These are phyloP conservation scores for Pedionomus torquatus DNA, from an alignment of 2,113 vertebrate genomes.

Conservation along the genomic window DNA sequence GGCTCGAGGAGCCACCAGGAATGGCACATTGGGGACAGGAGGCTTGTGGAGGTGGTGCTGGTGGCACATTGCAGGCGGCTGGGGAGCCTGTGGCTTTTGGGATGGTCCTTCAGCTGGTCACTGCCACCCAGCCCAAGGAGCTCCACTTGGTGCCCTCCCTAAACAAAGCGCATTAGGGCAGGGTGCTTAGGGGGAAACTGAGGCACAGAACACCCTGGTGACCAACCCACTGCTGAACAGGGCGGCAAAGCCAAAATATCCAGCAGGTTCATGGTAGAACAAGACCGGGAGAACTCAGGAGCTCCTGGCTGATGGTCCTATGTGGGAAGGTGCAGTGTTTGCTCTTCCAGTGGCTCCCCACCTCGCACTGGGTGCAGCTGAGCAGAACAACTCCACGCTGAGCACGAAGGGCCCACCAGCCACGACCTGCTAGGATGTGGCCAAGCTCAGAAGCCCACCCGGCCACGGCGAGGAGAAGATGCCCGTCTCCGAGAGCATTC, in stretches of 20 bases:
- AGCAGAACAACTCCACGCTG: not conserved
- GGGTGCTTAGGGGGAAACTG: not conserved
- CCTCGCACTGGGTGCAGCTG: accelerated
- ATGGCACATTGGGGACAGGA: accelerated
- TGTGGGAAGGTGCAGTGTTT: accelerated
- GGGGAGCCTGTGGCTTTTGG: not conserved
- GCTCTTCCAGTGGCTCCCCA: not conserved
- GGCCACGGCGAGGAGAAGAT: accelerated
- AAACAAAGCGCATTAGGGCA: accelerated
- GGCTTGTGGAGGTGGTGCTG: not conserved
- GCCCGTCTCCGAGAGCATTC: not conserved
- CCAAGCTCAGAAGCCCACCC: not conserved
- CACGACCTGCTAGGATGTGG: accelerated
- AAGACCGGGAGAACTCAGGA: not conserved
- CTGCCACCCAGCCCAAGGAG: not conserved
- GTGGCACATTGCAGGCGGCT: not conserved
- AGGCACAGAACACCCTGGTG: not conserved
- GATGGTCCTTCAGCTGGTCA: not conserved
- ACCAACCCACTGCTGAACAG: too few relatives aligned
- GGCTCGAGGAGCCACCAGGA: not conserved
- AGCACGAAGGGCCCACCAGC: accelerated
- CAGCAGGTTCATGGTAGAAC: accelerated
- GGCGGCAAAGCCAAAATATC: not conserved
- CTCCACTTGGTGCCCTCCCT: too few relatives aligned
- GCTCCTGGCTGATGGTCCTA: not conserved